Conservation (phyloP, 2,113 vertebrate genomes). For the Lipophrys pholis region DNA sequence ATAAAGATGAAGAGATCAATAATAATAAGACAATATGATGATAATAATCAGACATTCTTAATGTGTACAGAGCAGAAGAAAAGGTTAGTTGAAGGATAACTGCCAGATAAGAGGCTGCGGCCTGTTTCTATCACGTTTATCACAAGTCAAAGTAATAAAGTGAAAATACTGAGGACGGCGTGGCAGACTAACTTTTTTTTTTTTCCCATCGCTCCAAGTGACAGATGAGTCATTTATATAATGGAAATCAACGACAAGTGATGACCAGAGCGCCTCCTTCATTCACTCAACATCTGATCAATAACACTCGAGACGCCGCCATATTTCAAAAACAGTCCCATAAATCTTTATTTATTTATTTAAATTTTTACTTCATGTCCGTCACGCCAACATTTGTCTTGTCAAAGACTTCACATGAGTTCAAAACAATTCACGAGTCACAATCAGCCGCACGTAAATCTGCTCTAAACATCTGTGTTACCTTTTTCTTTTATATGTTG, state of each 20-base stretch:
- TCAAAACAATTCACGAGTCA: constrained; percentile 72
- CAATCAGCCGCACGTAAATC: constrained; percentile 73
- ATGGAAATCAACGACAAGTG: constrained; percentile 37
- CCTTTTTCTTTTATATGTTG: constrained; percentile 16
- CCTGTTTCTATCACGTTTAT: constrained; percentile 12
- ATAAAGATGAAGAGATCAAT: constrained; percentile 3
- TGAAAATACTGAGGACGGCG: background rate
- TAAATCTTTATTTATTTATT: constrained; percentile 72
- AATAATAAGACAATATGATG: constrained; percentile 17
- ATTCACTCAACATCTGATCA: background rate
- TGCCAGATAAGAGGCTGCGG: constrained; percentile 54
- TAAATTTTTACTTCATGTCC: constrained; percentile 46
- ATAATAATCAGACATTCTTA: constrained; percentile 12
- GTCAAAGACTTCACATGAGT: constrained; percentile 71
- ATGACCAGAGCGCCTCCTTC: background rate
- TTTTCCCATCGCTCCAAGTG: background rate
- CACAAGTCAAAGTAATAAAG: constrained; percentile 30
- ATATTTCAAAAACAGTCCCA: constrained; percentile 66
- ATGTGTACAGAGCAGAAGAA: constrained; percentile 7
- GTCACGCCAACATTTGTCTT: constrained; percentile 62
- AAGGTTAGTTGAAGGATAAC: constrained; percentile 57
- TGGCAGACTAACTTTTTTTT: background rate
- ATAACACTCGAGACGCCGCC: constrained; percentile 7
- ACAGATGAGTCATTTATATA: background rate
- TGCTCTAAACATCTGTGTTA: constrained; percentile 47